Conservation (phyloP, 2,888 invertebrate genomes). For the Chymomyza fuscimana region DNA sequence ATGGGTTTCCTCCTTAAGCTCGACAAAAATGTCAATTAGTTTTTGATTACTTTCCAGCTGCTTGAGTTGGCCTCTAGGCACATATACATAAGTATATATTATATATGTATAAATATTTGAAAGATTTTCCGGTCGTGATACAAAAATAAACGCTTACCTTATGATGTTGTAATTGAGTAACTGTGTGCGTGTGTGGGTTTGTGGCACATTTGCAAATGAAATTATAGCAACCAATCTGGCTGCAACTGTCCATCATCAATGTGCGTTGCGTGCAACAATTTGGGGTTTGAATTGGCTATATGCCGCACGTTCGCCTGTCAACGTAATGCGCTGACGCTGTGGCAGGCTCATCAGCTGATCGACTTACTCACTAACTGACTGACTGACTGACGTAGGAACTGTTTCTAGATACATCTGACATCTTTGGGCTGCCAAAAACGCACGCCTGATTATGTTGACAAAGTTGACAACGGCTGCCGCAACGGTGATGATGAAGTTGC, state of each 20-base stretch:
- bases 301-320: background rate
- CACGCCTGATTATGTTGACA: slow-evolving; percentile 24
- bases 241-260: slow-evolving; percentile 9
- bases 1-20: background rate
- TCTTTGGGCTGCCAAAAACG: slow-evolving; percentile 23
- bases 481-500: slow-evolving; percentile 13
- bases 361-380: background rate
- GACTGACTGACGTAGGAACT: background rate
- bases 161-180: background rate
- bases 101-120: background rate
- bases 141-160: background rate
- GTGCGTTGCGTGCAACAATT: slow-evolving; percentile 1
- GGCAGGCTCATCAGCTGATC: background rate
- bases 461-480: slow-evolving; percentile 9
- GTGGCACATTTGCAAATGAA: background rate
- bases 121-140: background rate
- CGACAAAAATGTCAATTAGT: slow-evolving; percentile 53
- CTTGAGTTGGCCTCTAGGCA: background rate
- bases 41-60: slow-evolving; percentile 55
- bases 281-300: background rate
- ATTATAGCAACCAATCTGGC: background rate
- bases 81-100: background rate
- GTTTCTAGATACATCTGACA: background rate
- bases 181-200: background rate
- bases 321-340: slow-evolving; percentile 8